A percentile compares a stretch with the other conserved stretches of the same genome.
Evolutionary conservation across 92 coral and sea anemone genomes (phyloP).

Genomic region (Epizoanthus scotinus): DNA sequence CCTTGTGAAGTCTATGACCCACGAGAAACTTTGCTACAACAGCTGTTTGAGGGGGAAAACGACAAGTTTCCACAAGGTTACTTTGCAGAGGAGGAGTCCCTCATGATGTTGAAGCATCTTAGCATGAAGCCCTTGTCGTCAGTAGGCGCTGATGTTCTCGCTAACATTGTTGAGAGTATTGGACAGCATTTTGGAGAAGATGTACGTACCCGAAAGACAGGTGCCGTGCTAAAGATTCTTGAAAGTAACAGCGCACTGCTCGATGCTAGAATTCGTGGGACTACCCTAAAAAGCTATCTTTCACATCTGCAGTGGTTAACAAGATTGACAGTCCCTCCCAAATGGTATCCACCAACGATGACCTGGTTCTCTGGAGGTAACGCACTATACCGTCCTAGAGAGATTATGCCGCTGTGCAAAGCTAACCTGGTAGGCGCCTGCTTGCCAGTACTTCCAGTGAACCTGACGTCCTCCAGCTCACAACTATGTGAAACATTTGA

Average conservation of each 20-base stretch:
- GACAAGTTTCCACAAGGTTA: slow-evolving; percentile 39
- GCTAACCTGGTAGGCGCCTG: slow-evolving; percentile 45
- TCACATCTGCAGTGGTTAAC: slow-evolving; percentile 40
- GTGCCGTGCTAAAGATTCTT: slow-evolving; percentile 41
- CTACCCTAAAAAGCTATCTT: slow-evolving; percentile 10
- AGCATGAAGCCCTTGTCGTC: slow-evolving; percentile 31
- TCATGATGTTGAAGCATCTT: slow-evolving; percentile 15
- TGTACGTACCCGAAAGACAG: slow-evolving; percentile 13
- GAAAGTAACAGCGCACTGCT: slow-evolving; percentile 7
- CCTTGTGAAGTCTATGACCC: slow-evolving; percentile 51
- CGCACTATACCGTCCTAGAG: slow-evolving; percentile 21
- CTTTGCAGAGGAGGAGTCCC: background rate
- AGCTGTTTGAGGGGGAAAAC: slow-evolving; percentile 44
- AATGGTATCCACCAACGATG: slow-evolving; percentile 33
- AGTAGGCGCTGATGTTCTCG: slow-evolving; percentile 36
- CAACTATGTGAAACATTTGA: slow-evolving; percentile 56
- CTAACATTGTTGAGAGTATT: slow-evolving; percentile 11
- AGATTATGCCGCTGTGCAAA: slow-evolving; percentile 27
- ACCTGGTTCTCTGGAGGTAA: slow-evolving; percentile 32
- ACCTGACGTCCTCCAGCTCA: background rate
- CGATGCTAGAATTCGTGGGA: background rate
- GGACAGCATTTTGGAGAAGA: slow-evolving; percentile 2
- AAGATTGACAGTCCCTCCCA: slow-evolving; percentile 26
- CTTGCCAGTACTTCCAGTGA: slow-evolving; percentile 37
- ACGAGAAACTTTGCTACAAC: slow-evolving; percentile 13